Conservation (phyloP, 2,113 vertebrate species). For the Falco punctatus region DNA sequence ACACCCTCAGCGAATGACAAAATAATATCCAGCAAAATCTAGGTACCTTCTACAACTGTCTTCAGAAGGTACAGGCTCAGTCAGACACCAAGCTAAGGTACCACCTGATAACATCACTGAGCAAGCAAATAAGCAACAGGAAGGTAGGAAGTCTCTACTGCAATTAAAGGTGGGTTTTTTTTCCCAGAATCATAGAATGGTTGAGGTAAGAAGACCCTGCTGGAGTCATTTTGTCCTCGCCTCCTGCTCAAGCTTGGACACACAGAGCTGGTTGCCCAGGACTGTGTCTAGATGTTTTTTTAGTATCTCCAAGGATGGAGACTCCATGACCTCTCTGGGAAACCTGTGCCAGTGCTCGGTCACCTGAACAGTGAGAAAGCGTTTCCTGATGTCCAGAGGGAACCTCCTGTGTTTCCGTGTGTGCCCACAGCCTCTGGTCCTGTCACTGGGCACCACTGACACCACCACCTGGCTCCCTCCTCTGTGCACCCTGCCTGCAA, state of each 20-base stretch:
- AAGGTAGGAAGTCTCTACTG: not conserved
- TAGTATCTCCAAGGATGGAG: not conserved
- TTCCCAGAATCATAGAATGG: not conserved
- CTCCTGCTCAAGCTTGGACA: not conserved
- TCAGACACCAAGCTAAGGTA: not conserved
- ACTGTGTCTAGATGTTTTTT: not conserved
- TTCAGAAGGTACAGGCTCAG: not conserved
- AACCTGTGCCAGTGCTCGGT: too few relatives aligned
- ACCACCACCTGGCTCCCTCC: too few relatives aligned
- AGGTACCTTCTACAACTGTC: not conserved
- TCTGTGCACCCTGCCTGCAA: not conserved
- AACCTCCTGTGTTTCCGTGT: too few relatives aligned
- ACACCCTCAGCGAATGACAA: not conserved
- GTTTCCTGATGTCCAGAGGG: too few relatives aligned
- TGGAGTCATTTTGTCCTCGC: not conserved
- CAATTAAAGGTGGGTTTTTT: not conserved
- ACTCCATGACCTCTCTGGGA: not conserved
- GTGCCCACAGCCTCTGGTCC: too few relatives aligned
- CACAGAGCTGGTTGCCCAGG: not conserved
- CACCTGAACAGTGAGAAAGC: too few relatives aligned
- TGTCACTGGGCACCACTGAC: too few relatives aligned
- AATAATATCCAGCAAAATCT: not conserved
- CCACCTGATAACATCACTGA: not conserved
- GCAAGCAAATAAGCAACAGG: not conserved
- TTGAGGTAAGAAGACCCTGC: accelerated